Evolutionary conservation across 2,888 invertebrate species (phyloP), one percentile per base, ranked within the genome.

Genomic region (Bombylius major): DNA sequence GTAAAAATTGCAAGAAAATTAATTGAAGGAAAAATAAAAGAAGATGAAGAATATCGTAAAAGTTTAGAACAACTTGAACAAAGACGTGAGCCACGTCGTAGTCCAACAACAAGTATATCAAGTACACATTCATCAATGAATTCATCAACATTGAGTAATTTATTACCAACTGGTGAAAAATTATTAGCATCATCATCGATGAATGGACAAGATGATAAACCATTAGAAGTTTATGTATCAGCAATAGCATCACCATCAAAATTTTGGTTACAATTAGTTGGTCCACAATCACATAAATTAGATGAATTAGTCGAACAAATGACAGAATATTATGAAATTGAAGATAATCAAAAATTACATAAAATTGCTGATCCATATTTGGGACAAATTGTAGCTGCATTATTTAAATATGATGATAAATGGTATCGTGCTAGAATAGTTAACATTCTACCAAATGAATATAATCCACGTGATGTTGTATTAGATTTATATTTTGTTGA

Each of bases 201-300:
- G 5, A 51, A 56, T 58, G 63, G 67, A 14, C 64, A 63, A 14
- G 23, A 23, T 23, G 64, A 66, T 14, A 79, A 84, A 2, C 79
- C 81, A 23, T 82, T 90, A 67, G 87, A 93, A 67, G 88, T 93
- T 14, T 93, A 87, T 73, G 87, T 94, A 5, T 90, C 91, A 0
- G 90, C 92, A 0, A 82, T 90, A 60, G 85, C 86, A 13, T 84
- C 83, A 36, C 93, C 93, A 1, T 76, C 79, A 0, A 77, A 81
- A 60, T 94, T 95, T 76, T 95, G 92, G 90, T 80, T 94, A 11
- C 94, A 94, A 76, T 80, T 89, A 59, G 81, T 85, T 54, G 87
- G 89, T 0, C 80, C 86, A 0, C 82, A 83, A 63, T 84, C 87
- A 1, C 77, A 82, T 8, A 83, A 87, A 67, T 76, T 95, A 14